These are phyloP conservation scores for Anthoptus insignis DNA, from an alignment of 2,888 invertebrate species.

Conservation along the genomic window DNA sequence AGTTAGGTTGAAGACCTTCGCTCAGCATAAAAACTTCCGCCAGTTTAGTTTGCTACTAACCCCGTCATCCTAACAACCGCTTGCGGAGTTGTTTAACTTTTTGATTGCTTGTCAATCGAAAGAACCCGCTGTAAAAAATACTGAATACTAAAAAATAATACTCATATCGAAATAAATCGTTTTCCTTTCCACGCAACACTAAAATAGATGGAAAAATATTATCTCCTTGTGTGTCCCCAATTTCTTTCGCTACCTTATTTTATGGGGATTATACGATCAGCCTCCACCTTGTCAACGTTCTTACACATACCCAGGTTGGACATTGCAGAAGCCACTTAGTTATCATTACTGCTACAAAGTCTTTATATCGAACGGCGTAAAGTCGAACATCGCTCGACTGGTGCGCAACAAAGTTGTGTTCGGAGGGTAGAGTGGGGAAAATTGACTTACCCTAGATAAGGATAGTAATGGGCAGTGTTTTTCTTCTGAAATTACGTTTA, in stretches of 20 bases:
- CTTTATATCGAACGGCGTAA: conserved; percentile 47
- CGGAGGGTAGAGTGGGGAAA: conserved; percentile 70
- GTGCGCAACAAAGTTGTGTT: not conserved
- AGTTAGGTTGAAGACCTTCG: too few relatives aligned
- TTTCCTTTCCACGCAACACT: not conserved
- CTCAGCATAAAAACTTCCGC: too few relatives aligned
- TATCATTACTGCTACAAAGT: conserved; percentile 29
- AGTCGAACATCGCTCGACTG: conserved; percentile 47
- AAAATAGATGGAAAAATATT: conserved; percentile 1
- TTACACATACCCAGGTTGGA: conserved; percentile 80
- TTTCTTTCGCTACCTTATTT: conserved; percentile 80
- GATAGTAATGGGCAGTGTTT: conserved; percentile 79
- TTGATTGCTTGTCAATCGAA: too few relatives aligned
- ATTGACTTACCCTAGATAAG: conserved; percentile 85
- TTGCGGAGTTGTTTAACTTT: too few relatives aligned
- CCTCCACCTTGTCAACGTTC: conserved; percentile 84
- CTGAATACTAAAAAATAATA: too few relatives aligned
- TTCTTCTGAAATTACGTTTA: conserved; percentile 76
- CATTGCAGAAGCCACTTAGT: conserved; percentile 60
- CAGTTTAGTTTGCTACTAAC: too few relatives aligned
- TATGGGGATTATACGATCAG: conserved; percentile 85
- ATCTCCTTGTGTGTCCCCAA: conserved; percentile 61
- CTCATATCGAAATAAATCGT: not conserved
- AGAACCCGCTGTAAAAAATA: too few relatives aligned
- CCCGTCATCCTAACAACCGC: too few relatives aligned